A percentile compares a stretch with the other conserved stretches of the same genome.
Conservation (phyloP, 2,113 vertebrate genomes). For the Bubo bubo region DNA sequence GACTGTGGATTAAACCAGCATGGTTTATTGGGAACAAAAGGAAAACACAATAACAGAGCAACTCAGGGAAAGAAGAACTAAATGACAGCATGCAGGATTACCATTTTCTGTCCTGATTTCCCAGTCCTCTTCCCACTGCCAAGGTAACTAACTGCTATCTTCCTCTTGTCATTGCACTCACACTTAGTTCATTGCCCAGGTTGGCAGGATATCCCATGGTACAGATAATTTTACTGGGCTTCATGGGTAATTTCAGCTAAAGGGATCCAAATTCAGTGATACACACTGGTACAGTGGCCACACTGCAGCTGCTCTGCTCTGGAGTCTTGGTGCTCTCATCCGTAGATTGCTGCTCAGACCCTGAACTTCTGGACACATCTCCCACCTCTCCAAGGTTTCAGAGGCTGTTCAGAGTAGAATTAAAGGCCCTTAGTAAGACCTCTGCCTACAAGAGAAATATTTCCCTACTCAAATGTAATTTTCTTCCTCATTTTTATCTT, state of each 20-base stretch:
- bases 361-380: background rate
- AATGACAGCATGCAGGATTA: background rate
- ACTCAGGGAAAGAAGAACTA: background rate
- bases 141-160: background rate
- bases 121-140: background rate
- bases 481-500: background rate
- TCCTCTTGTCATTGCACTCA: background rate
- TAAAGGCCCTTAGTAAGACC: background rate
- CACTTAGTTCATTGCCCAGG: background rate
- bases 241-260: background rate
- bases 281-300: accelerated
- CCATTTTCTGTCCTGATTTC: background rate
- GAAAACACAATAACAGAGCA: background rate
- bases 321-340: background rate
- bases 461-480: background rate
- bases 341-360: background rate
- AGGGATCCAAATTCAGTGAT: background rate
- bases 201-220: background rate
- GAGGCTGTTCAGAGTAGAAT: background rate
- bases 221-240: background rate
- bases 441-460: background rate
- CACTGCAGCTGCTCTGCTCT: background rate
- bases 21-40: background rate
- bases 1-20: background rate
- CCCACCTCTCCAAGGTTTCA: background rate